Evolutionary conservation across 2,888 invertebrate genomes (phyloP), one percentile per base, ranked within the genome.

Genomic region (Drosophila lutescens): DNA sequence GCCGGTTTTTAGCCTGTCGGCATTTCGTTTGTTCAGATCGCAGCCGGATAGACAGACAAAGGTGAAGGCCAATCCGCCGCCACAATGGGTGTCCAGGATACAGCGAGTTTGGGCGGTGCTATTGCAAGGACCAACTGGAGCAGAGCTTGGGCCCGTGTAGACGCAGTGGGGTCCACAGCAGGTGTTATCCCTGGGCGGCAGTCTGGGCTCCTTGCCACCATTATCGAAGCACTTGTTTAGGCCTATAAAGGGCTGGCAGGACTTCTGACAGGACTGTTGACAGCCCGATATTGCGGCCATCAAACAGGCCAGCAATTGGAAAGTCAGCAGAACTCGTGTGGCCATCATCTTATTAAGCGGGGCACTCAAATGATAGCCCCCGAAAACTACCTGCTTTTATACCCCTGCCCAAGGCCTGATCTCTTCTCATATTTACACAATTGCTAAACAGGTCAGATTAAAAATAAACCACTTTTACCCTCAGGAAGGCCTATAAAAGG

Each of bases 141-240:
- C 7, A 4, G n/a, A 1, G 30, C 30, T 40, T 0, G 9, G 69
- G 12, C 2, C 12, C n/a, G 13, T 17, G 30, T 41, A 62, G 1
- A 13, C 30, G n/a, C 70, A 71, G 4, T 20, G 43, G 12, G 65
- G 40, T 0, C 73, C 55, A n/a, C 70, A 71, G 17, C 70, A 71
- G 23, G 44, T 10, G n/a, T 71, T 71, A 9, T 44, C 73, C 9
- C 50, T 34, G 10, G 65, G 50, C 5, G 70, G 70, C 4, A 71
- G 17, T 10, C 20, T 13, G 2, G 65, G 70, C 23, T 71, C 70
- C 12, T 4, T 7, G 4, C n/a, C 7, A 5, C 30, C 6, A 6
- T 0, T 2, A 8, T 34, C n/a, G 10, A 0, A 0, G 40, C 70
- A 70, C 9, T 32, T 10, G 15, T 70, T 55, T 7, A 5, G 5